A percentile compares a stretch with the other conserved stretches of the same genome.
These are phyloP conservation scores for Euura lappo DNA, from an alignment of 1,140 invertebrate genomes.

Conservation along the genomic window DNA sequence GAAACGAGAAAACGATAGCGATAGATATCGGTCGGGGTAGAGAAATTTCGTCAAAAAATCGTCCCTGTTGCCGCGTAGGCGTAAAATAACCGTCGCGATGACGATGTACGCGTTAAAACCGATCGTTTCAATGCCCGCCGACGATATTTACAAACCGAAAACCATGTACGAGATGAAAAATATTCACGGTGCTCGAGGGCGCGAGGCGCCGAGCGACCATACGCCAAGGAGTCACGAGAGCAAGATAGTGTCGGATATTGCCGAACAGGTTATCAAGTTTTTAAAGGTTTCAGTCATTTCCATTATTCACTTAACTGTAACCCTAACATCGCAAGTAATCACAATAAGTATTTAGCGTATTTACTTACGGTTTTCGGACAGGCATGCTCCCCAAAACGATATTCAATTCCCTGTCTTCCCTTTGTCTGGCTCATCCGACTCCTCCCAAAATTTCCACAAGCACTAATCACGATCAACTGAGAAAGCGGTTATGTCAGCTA, in stretches of 20 bases:
- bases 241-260: conserved; percentile 62
- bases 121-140: conserved; percentile 57
- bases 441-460: conserved; percentile 52
- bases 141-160: conserved; percentile 57
- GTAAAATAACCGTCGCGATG: conserved; percentile 44
- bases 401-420: conserved; percentile 22
- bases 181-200: conserved; percentile 56
- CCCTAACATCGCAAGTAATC: conserved; percentile 47
- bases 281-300: conserved; percentile 68
- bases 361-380: conserved; percentile 25
- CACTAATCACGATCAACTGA: conserved; percentile 55
- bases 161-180: conserved; percentile 72
- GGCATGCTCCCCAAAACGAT: conserved; percentile 22
- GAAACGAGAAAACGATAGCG: conserved; percentile 20
- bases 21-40: neutral
- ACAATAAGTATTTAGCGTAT: conserved; percentile 12
- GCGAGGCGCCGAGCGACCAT: conserved; percentile 48
- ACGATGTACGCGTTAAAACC: conserved; percentile 66
- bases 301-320: conserved; percentile 50
- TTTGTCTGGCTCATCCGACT: conserved; percentile 40
- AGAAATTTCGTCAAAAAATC: conserved; percentile 21
- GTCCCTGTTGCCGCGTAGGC: conserved; percentile 12
- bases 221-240: conserved; percentile 43
- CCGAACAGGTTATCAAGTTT: conserved; percentile 73
- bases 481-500: conserved; percentile 48